phyloP scores from a whole-genome alignment of 1,140 invertebrate species.

The silkworm (Bombyx mori) region ASM3026992v2 NC_085108.1:5567001-5567500 shows the following conservation, averaged over 20 bases:
- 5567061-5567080: too few species aligned
- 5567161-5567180: conserved; percentile 57
- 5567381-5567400: not conserved
- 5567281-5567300: conserved; percentile 42
- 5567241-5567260: conserved; percentile 53
- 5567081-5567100: too few species aligned
- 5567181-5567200: conserved; percentile 66
- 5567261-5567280: conserved; percentile 61
- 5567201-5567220: conserved; percentile 30
- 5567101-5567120: too few species aligned
- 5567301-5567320: conserved; percentile 67
- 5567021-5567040: too few species aligned
- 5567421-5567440: too few species aligned
- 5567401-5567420: too few species aligned
- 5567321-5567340: conserved; percentile 48
- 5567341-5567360: conserved; percentile 13
- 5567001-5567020: too few species aligned
- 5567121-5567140: conserved; percentile 26
- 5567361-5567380: too few species aligned
- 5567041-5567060: too few species aligned
- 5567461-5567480: not conserved
- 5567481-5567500: conserved; percentile 1
- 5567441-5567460: too few species aligned
- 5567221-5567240: conserved; percentile 45
- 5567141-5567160: conserved; percentile 58